Evolutionary conservation across 2,797 vertebrate species (phyloP), one percentile per base, ranked within the genome.

Genomic region (Cossypha caffra): DNA sequence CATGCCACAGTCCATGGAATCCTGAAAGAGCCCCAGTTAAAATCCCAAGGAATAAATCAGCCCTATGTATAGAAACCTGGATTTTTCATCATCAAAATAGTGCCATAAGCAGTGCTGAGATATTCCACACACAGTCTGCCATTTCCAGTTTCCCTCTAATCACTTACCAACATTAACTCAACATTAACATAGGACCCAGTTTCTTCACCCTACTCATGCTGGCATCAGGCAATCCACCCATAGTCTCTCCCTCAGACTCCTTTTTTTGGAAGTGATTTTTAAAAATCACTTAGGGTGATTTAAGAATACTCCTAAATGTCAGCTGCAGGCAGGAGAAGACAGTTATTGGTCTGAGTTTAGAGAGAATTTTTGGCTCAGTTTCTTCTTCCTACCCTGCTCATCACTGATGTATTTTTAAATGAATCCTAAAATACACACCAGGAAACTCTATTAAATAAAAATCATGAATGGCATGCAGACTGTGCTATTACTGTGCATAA

Each of bases 381-480:
- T 94, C 84, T 37, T 93, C 75, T 90, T 90, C 71, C 84, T 59
- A 75, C 86, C 82, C 88, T 76, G 80, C 78, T 94, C 94, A 86
- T 96, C 93, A 86, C 80, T 93, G 93, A 95, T 86, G 64, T 93
- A 94, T 96, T 97, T 97, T 95, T 95, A 97, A 98, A 96, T 95
- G 96, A 97, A 96, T 89, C 67, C 67, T 96, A 96, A 96, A 94
- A 94, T 84, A 94, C 89, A 95, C 91, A 93, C 86, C 80, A 92
- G 94, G 92, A 97, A 96, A 95, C 93, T 95, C 95, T 96, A 84
- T 94, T 97, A 96, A 97, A 96, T 92, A 96, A 92, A 95, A 87
- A 80, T 95, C 88, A 97, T 94, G 84, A 97, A 96, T 91, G 90
- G 82, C 86, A 96, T 92, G 74, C 91, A 94, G 86, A 72, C 83